Conservation (phyloP, 2,797 vertebrate species). For the Cossypha heuglini region DNA sequence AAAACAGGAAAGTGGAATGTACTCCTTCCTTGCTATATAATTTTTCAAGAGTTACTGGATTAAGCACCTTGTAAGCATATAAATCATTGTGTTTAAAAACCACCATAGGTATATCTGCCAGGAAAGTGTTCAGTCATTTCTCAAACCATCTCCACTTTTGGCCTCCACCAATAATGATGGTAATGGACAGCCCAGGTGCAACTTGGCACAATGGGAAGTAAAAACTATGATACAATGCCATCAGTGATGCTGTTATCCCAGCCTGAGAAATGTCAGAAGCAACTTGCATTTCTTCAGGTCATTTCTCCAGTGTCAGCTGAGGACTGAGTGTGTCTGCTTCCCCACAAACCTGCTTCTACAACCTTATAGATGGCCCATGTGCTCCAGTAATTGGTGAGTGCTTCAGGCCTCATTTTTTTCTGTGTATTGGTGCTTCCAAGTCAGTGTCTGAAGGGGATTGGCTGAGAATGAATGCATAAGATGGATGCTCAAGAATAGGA, state of each 20-base stretch:
- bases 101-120: background rate
- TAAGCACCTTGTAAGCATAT: background rate
- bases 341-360: background rate
- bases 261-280: background rate
- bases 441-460: background rate
- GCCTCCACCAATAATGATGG: background rate
- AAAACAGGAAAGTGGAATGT: background rate
- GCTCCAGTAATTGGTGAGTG: background rate
- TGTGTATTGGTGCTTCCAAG: background rate
- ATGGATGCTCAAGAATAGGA: background rate
- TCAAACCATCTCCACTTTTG: background rate
- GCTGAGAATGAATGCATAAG: background rate
- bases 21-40: background rate
- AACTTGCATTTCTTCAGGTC: background rate
- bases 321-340: background rate
- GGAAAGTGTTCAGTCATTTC: background rate
- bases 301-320: background rate
- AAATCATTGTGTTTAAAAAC: background rate
- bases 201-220: background rate
- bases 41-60: background rate
- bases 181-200: background rate
- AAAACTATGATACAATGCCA: background rate
- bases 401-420: background rate
- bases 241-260: background rate
- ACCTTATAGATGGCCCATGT: background rate